Evolutionary conservation across 2,113 vertebrate genomes (phyloP).

Genomic region (Alexandromys fortis): DNA sequence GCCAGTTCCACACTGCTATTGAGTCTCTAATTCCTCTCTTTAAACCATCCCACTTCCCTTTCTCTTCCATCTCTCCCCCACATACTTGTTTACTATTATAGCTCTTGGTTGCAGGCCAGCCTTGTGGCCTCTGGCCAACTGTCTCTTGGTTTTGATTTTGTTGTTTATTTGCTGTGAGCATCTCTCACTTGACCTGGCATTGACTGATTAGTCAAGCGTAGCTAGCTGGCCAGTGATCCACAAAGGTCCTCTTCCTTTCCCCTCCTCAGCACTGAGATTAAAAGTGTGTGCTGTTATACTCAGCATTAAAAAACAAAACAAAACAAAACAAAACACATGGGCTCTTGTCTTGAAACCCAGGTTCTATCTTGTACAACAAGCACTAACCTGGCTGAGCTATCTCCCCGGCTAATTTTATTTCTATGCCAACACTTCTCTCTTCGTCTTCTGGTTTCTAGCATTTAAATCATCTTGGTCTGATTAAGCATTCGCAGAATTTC

Average conservation of each 20-base stretch:
- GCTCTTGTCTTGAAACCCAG: not conserved
- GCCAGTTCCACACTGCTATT: not conserved
- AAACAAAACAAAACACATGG: not conserved
- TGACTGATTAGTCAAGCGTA: not conserved
- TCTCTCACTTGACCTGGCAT: not conserved
- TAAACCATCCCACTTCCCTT: not conserved
- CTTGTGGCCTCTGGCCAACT: not conserved
- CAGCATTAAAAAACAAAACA: not conserved
- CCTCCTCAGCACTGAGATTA: not conserved
- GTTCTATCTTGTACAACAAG: not conserved
- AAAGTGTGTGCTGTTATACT: not conserved
- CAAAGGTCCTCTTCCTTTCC: not conserved
- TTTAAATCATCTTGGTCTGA: constrained; percentile 14
- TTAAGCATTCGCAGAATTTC: constrained; percentile 23
- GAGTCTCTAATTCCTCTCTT: not conserved
- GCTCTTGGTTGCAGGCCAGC: not conserved
- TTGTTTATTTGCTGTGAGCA: not conserved
- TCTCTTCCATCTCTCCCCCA: not conserved
- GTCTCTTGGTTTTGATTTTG: not conserved
- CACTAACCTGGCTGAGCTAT: not conserved
- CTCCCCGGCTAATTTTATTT: not conserved
- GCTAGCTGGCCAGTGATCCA: not conserved
- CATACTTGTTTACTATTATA: fast-evolving
- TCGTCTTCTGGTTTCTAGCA: not conserved
- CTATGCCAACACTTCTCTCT: not conserved